A percentile compares a stretch with the other conserved stretches of the same genome.
These are phyloP conservation scores for Nannoperca australis DNA, from an alignment of 2,797 vertebrate species.

Conservation along the genomic window DNA sequence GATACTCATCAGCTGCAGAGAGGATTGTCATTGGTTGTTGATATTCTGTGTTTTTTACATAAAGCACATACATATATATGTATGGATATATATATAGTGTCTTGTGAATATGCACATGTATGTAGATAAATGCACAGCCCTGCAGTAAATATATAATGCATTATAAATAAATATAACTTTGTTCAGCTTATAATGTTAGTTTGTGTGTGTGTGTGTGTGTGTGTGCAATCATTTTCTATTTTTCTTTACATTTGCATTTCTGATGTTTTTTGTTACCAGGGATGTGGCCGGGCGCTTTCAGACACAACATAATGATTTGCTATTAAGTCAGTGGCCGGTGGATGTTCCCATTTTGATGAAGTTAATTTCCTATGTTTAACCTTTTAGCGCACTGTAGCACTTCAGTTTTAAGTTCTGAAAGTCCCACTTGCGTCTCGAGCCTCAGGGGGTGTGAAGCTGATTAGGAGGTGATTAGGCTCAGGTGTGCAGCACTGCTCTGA, in stretches of 20 bases:
- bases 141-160: not conserved
- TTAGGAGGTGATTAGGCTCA: conserved; percentile 48
- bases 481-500: conserved; percentile 42
- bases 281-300: too few relatives aligned
- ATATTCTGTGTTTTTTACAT: not conserved
- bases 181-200: not conserved
- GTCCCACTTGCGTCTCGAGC: too few relatives aligned
- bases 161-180: not conserved
- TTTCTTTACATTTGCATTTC: too few relatives aligned
- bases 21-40: not conserved
- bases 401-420: too few relatives aligned
- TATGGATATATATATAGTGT: too few relatives aligned
- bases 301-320: too few relatives aligned
- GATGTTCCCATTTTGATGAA: too few relatives aligned
- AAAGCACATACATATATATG: not conserved
- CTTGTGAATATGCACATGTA: not conserved
- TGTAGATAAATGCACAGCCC: not conserved
- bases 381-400: not conserved
- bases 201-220: too few relatives aligned
- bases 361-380: not conserved
- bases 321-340: too few relatives aligned
- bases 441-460: conserved; percentile 5
- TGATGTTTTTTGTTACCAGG: too few relatives aligned
- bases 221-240: too few relatives aligned
- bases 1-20: too few relatives aligned